phyloP scores from a whole-genome alignment of 2,888 invertebrate genomes.

The Xylocampa areola region DNA sequence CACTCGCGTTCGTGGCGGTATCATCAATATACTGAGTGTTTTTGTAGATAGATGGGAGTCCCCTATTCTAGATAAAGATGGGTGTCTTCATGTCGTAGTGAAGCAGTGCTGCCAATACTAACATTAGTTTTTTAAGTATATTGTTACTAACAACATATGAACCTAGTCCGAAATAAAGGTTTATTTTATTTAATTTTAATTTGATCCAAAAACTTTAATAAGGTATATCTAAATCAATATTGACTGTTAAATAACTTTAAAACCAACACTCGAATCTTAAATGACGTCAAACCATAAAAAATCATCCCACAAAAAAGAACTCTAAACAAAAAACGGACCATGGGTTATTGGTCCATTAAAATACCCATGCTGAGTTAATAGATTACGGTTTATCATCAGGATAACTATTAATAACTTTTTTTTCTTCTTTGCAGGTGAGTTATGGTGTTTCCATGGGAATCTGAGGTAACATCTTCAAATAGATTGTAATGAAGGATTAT shows the following conservation, averaged over 20 bases:
- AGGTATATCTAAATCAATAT: no score
- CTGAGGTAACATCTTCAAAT: slow-evolving; percentile 44
- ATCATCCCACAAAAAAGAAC: slow-evolving; percentile 8
- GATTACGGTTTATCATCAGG: slow-evolving; percentile 47
- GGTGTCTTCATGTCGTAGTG: no score
- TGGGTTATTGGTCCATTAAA: slow-evolving; percentile 48
- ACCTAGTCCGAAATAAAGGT: no score
- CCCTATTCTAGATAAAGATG: no score
- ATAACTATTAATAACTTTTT: slow-evolving; percentile 56
- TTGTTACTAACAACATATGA: no score
- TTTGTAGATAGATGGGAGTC: no score
- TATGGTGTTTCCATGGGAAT: slow-evolving; percentile 50
- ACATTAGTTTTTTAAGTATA: no score
- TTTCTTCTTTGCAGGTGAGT: slow-evolving; percentile 70
- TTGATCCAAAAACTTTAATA: no score
- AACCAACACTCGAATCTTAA: not conserved
- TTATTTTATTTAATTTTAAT: no score
- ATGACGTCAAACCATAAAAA: slow-evolving; percentile 19
- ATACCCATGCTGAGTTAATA: slow-evolving; percentile 51
- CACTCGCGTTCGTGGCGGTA: no score
- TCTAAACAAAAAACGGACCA: slow-evolving; percentile 25
- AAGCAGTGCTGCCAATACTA: no score
- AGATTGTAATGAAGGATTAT: slow-evolving; percentile 27
- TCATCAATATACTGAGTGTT: no score
- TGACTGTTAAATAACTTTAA: not conserved